phyloP scores from a whole-genome alignment of 2,797 vertebrate genomes.

The Trachurus trachurus region DNA sequence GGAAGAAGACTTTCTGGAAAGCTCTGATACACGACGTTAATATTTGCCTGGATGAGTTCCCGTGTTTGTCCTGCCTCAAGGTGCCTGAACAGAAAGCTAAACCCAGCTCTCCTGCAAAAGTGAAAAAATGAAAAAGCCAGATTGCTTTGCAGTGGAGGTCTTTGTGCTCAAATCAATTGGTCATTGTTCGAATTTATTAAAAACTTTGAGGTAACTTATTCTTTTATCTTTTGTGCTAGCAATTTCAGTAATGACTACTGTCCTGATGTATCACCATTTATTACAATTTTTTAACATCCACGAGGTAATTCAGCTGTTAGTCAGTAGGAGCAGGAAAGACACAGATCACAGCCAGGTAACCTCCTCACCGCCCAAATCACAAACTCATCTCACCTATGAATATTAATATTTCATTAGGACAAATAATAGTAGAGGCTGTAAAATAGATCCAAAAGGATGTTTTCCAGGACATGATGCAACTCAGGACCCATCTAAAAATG shows the following conservation, averaged over 20 bases:
- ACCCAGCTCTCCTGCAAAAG: slow-evolving; percentile 29
- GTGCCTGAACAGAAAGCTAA: slow-evolving; percentile 68
- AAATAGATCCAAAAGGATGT: slow-evolving; percentile 46
- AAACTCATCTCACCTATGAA: slow-evolving; percentile 35
- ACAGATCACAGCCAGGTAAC: slow-evolving; percentile 35
- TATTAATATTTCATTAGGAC: slow-evolving; percentile 72
- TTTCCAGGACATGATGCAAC: slow-evolving; percentile 63
- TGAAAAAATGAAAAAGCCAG: slow-evolving; percentile 50
- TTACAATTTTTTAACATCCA: slow-evolving; percentile 39
- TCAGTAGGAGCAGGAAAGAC: slow-evolving; percentile 10
- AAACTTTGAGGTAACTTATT: slow-evolving; percentile 37
- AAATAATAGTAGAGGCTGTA: slow-evolving; percentile 62
- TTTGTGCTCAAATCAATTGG: slow-evolving; percentile 56
- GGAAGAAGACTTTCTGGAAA: slow-evolving; percentile 85
- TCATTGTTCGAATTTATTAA: slow-evolving; percentile 54
- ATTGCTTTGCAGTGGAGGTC: slow-evolving; percentile 21
- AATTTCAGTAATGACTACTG: slow-evolving; percentile 50
- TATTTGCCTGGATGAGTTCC: slow-evolving; percentile 71
- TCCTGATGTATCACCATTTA: slow-evolving; percentile 32
- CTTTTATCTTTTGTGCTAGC: slow-evolving; percentile 44
- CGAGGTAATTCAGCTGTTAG: slow-evolving; percentile 15
- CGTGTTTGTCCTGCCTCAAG: slow-evolving; percentile 77
- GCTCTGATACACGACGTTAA: slow-evolving; percentile 73
- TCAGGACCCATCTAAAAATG: slow-evolving; percentile 60
- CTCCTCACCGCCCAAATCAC: slow-evolving; percentile 23